Percentiles rank a stretch among this genome's conserved stretches.
These are phyloP conservation scores for Gallirallus australis DNA, from an alignment of 2,797 vertebrate genomes.

Conservation along the genomic window DNA sequence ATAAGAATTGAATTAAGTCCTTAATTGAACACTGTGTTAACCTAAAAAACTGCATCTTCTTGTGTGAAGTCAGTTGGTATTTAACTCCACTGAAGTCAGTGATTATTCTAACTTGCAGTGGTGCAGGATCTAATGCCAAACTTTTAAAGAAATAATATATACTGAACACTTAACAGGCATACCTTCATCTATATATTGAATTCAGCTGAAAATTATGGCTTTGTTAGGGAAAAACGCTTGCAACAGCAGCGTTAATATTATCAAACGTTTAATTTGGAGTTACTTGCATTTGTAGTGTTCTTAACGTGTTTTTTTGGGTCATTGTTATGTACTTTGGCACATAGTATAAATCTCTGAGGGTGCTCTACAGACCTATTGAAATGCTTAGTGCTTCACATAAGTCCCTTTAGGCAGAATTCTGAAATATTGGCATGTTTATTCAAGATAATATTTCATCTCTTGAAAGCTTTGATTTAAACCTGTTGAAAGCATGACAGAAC, in stretches of 20 bases:
- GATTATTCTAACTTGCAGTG: not conserved
- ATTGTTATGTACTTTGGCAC: constrained; percentile 2
- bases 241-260: not conserved
- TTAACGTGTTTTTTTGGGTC: constrained; percentile 39
- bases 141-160: not conserved
- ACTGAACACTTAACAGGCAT: not conserved
- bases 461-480: constrained; percentile 65
- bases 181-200: not conserved
- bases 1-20: not conserved
- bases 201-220: not conserved
- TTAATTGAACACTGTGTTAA: not conserved
- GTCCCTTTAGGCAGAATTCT: constrained; percentile 52
- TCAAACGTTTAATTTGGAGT: not conserved
- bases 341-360: not conserved
- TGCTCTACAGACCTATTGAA: not conserved
- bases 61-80: not conserved
- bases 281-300: not conserved
- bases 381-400: constrained; percentile 10
- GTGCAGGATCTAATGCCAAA: not conserved
- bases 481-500: constrained; percentile 62
- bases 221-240: not conserved
- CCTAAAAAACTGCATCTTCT: not conserved
- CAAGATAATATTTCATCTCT: constrained; percentile 62
- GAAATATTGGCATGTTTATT: constrained; percentile 61
- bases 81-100: not conserved